Base-by-base conservation (phyloP, 2,113 vertebrate species). In the Aptenodytes forsteri region DNA sequence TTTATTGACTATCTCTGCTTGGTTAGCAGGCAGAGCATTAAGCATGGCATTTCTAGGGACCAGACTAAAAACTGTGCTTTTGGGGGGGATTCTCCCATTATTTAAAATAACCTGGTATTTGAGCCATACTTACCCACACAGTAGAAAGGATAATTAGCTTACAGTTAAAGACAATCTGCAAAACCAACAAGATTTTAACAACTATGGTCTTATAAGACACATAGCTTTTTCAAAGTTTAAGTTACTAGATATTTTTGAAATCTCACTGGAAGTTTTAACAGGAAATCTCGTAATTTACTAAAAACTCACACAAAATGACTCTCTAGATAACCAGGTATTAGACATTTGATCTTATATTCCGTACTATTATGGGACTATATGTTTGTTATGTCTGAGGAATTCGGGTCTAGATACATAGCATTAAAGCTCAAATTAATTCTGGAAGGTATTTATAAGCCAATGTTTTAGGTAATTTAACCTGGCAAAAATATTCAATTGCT, bases 141-240 rank as follows among this genome's bases (percentile, higher is more conserved):
- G 78, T 38, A 96, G 56, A 80, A 97, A 86, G n/a, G 46, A 38
- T 56, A 91, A 84, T 29, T 64, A 91, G 13, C 18, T 73, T 32
- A 92, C 20, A 69, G 40, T 85, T 93, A 59, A 90, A 90, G 29
- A 76, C 34, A 90, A 64, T 84, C 81, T 83, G 71, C 54, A 95
- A 97, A 82, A 91, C 30, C 88, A 89, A 36, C 12, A 91, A 40
- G 46, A 76, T 38, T 95, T 91, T 78, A 93, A 87, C 64, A 71
- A 25, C 81, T 65, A 32, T 2, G 27, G 58, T 44, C 55, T 78
- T 75, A 7, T 16, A 72, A 47, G 50, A 75, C 55, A 46, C 6
- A 34, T 1, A 10, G 34, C 6, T 83, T 83, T 83, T 76, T 36
- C 20, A 40, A 83, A 83, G 36, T 52, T 77, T 42, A 59, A 59